Evolutionary conservation across 1,140 invertebrate species (phyloP).

Genomic region (Lepidotrigona ventralis): DNA sequence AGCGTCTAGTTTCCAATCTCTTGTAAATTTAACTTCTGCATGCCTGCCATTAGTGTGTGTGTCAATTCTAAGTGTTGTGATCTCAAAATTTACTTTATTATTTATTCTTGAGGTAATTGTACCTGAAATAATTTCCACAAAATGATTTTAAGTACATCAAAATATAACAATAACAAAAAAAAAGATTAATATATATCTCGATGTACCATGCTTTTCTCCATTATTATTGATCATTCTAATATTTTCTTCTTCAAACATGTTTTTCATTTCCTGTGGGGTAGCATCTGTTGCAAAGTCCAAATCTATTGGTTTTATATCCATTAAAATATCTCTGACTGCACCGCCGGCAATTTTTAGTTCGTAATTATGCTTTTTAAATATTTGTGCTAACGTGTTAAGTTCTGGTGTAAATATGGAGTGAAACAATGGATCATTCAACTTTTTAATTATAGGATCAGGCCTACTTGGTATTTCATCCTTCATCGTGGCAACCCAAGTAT

Average conservation of each 20-base stretch:
- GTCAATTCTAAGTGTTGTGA: slow-evolving; percentile 97
- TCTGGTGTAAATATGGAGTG: slow-evolving; percentile 91
- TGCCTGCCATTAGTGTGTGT: slow-evolving; percentile 95
- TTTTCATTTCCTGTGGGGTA: slow-evolving; percentile 97
- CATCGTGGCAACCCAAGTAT: slow-evolving; percentile 64
- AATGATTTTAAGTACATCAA: not conserved
- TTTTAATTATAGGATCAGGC: slow-evolving; percentile 85
- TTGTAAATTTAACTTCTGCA: slow-evolving; percentile 97
- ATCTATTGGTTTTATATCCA: slow-evolving; percentile 92
- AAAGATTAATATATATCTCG: not conserved
- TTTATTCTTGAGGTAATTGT: slow-evolving; percentile 98
- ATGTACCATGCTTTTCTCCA: slow-evolving; percentile 92
- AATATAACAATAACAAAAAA: not conserved
- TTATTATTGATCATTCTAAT: slow-evolving; percentile 95
- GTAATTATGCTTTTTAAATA: slow-evolving; percentile 92
- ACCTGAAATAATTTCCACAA: slow-evolving; percentile 79
- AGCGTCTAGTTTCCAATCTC: slow-evolving; percentile 97
- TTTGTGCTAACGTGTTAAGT: slow-evolving; percentile 83
- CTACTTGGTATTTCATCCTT: slow-evolving; percentile 76
- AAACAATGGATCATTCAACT: slow-evolving; percentile 87
- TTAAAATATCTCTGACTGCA: slow-evolving; percentile 97
- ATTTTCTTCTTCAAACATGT: slow-evolving; percentile 93
- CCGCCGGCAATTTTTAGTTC: slow-evolving; percentile 97
- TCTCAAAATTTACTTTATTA: slow-evolving; percentile 95
- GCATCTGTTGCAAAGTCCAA: slow-evolving; percentile 99